Evolutionary conservation across 2,113 vertebrate species (phyloP), one percentile per base, ranked within the genome.

Genomic region (Pristiophorus japonicus): DNA sequence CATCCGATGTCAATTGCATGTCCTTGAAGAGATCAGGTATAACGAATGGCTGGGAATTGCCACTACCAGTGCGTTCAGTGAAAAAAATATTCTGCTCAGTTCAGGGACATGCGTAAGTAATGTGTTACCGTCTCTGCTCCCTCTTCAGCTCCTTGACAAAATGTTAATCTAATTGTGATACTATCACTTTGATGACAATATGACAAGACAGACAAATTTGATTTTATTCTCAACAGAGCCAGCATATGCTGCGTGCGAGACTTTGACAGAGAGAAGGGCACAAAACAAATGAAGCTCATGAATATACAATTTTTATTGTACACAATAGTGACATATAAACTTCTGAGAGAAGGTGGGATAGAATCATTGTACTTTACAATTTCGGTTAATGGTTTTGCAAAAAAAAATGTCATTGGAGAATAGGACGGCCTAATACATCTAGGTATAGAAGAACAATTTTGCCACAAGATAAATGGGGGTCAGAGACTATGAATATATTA

Each of bases 201-300:
- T 98, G 98, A 98, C 98, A 98, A 98, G 98, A 98, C 98, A 98
- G 98, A 98, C 97, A 98, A 98, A 98, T 98, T 98, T 98, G 98
- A 98, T 98, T 98, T 98, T 98, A 98, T 98, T 98, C 98, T 98
- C 98, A 97, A 98, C 97, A 98, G 98, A 98, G 98, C 97, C 96
- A 98, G 97, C 98, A 98, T 98, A 98, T 98, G 98, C 97, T 98
- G 97, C 97, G 97, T 98, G 97, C 97, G 97, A 98, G 97, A 97
- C 97, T 97, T 97, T 98, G 98, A 98, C 97, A 98, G 97, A 98
- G 97, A 98, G 97, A 98, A 98, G 97, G 98, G 97, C 97, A 98
- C 98, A 98, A 98, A 98, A 98, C 98, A 98, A 98, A 98, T 98
- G 97, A 97, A 97, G 97, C 98, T 98, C 97, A 98, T 98, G 98